Evolutionary conservation across 2,888 invertebrate genomes (phyloP).

Genomic region (Sussaba pulchella): DNA sequence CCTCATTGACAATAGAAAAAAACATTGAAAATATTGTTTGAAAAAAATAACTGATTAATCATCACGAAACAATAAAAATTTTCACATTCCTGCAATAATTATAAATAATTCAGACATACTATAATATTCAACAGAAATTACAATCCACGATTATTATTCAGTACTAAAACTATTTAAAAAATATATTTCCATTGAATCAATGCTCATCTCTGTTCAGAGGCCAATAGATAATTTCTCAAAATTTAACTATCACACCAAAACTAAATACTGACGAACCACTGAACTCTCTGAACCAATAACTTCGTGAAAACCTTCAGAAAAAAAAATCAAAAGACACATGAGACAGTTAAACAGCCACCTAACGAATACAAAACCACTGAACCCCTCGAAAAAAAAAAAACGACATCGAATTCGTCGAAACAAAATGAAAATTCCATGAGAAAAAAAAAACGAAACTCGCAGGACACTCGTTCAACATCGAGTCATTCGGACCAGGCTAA

Average conservation of each 20-base stretch:
- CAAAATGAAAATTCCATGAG: slow-evolving; percentile 26
- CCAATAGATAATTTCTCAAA: no score
- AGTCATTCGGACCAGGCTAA: slow-evolving; percentile 80
- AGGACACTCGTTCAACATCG: slow-evolving; percentile 81
- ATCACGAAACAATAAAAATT: no score
- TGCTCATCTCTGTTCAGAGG: no score
- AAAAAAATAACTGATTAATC: no score
- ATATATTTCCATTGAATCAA: no score
- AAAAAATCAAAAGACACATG: neutral
- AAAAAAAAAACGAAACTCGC: slow-evolving; percentile 68
- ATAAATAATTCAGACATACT: no score
- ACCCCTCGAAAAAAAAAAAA: slow-evolving; percentile 5
- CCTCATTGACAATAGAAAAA: no score
- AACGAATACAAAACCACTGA: neutral
- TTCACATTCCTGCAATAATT: no score
- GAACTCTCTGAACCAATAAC: neutral
- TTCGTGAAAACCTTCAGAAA: neutral
- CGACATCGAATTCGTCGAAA: neutral
- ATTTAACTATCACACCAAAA: neutral
- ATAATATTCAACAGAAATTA: no score
- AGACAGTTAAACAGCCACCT: neutral
- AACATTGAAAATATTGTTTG: no score
- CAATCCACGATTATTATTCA: no score
- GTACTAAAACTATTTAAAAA: no score
- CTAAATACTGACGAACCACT: neutral